Percentiles rank a stretch among this genome's conserved stretches.
These are phyloP conservation scores for Propithecus coquereli DNA, from an alignment of 2,113 vertebrate species.

Conservation along the genomic window DNA sequence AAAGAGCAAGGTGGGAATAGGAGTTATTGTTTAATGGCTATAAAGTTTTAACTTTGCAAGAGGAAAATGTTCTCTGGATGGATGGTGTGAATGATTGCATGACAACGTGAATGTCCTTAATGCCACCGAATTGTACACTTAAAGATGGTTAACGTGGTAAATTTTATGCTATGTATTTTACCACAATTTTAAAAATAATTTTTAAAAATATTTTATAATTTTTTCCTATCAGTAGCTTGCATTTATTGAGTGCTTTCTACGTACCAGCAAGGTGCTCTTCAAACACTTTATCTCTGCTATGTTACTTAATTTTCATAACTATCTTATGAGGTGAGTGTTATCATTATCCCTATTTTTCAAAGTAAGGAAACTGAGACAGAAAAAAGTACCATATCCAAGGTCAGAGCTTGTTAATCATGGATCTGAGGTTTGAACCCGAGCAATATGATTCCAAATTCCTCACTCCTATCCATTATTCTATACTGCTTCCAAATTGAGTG, in stretches of 20 bases:
- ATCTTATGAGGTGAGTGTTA: not conserved
- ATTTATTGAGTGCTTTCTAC: not conserved
- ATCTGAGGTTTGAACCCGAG: not conserved
- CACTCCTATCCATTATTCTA: not conserved
- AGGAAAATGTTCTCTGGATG: not conserved
- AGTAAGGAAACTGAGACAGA: not conserved
- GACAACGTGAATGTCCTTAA: not conserved
- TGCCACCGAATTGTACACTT: not conserved
- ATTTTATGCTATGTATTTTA: not conserved
- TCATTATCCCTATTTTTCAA: not conserved
- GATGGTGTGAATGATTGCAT: no score
- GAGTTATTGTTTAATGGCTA: not conserved
- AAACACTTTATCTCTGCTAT: not conserved
- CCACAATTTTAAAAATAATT: not conserved
- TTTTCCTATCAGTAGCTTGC: not conserved
- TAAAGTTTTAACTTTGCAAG: not conserved
- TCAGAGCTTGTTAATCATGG: not conserved
- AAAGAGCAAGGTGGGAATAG: not conserved
- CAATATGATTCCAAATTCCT: not conserved
- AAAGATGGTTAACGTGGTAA: not conserved
- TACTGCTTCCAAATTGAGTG: not conserved
- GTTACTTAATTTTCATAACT: not conserved
- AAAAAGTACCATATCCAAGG: not conserved
- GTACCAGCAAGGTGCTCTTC: not conserved
- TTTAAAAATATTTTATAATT: not conserved